Conservation (phyloP, 2,888 invertebrate genomes). For the Dascillus cervinus region DNA sequence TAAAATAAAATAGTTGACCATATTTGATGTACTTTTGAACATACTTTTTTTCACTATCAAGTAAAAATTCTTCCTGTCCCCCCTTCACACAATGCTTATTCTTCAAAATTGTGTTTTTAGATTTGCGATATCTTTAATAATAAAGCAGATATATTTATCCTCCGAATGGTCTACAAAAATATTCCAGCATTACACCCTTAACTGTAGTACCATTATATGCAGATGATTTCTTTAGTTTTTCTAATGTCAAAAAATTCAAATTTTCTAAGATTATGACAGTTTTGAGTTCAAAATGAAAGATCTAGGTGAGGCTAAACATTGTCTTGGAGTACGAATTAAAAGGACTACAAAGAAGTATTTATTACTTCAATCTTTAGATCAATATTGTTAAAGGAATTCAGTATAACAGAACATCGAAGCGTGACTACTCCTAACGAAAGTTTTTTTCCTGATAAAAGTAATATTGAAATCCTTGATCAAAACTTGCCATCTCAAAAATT, state of each 20-base stretch:
- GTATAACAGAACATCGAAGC: slow-evolving; percentile 16
- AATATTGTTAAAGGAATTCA: slow-evolving; percentile 16
- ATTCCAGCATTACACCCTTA: too few relatives aligned
- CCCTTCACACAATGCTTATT: too few relatives aligned
- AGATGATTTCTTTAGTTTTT: slow-evolving; percentile 8
- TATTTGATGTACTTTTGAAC: too few relatives aligned
- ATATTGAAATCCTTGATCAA: neutral
- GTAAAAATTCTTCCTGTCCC: too few relatives aligned
- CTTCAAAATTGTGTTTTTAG: too few relatives aligned
- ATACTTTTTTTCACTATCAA: too few relatives aligned
- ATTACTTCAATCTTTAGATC: slow-evolving; percentile 16
- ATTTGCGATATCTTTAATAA: too few relatives aligned
- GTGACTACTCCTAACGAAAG: slow-evolving; percentile 18
- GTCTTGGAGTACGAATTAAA: slow-evolving; percentile 19
- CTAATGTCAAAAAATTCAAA: slow-evolving; percentile 3
- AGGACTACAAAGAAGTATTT: slow-evolving; percentile 9
- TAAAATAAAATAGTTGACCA: too few relatives aligned
- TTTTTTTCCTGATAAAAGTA: slow-evolving; percentile 4
- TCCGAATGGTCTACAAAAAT: too few relatives aligned
- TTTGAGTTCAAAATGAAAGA: slow-evolving; percentile 21
- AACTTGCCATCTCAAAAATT: slow-evolving; percentile 12
- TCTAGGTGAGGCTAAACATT: slow-evolving; percentile 17
- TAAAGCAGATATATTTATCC: too few relatives aligned
- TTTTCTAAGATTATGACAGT: slow-evolving; percentile 10
- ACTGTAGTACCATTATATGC: slow-evolving; percentile 6